Evolutionary conservation across 2,797 vertebrate genomes (phyloP).

Genomic region (Esox masquinongy): DNA sequence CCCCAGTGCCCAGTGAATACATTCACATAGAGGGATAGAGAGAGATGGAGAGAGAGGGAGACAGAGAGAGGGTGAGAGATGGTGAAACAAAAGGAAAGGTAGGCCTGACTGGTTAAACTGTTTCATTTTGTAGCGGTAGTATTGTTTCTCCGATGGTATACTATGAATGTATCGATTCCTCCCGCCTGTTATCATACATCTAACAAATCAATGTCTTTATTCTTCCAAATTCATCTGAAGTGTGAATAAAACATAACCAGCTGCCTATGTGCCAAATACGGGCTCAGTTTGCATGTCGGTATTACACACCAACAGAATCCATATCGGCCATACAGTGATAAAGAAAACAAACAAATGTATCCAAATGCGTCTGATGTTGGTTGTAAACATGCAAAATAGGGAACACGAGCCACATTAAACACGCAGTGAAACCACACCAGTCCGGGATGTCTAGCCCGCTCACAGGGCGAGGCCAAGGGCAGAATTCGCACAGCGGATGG

Average conservation of each 20-base stretch:
- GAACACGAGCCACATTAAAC: not conserved
- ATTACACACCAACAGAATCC: not conserved
- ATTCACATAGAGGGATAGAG: constrained; percentile 50
- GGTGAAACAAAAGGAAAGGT: constrained; percentile 9
- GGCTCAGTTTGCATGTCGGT: not conserved
- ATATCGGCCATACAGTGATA: not conserved
- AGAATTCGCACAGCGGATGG: constrained; percentile 62
- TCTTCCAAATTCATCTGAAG: not conserved
- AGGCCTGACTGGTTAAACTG: constrained; percentile 63
- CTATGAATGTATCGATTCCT: constrained; percentile 59
- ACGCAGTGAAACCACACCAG: constrained; percentile 24
- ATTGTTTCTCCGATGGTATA: constrained; percentile 54
- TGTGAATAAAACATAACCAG: not conserved
- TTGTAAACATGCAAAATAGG: not conserved
- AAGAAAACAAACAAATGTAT: not conserved
- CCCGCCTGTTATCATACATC: constrained; percentile 64
- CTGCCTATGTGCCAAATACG: not conserved
- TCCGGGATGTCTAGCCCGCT: constrained; percentile 41
- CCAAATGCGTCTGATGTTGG: constrained; percentile 1
- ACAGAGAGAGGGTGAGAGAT: not conserved
- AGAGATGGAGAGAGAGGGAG: not conserved
- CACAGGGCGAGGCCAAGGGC: constrained; percentile 70
- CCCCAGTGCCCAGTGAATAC: constrained; percentile 82
- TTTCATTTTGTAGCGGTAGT: constrained; percentile 68
- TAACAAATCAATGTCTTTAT: constrained; percentile 48